Base-by-base conservation (phyloP, 1,140 invertebrate species). In the Teleopsis dalmanni region DNA sequence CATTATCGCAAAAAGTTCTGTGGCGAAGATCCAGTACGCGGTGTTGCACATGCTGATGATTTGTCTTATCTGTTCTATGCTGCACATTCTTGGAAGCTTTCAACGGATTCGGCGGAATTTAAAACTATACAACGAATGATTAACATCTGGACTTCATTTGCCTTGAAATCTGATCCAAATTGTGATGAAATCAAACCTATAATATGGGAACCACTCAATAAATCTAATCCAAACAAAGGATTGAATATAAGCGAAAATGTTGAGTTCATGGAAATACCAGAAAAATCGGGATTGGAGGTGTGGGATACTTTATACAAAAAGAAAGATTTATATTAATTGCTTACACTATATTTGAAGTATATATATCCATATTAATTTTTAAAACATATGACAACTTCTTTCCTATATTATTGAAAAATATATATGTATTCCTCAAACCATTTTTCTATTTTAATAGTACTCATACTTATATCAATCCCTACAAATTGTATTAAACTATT, bases 21-120 rank as follows among this genome's bases (percentile, higher is more conserved):
- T 33, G 65, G 58, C 2, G 52, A 60, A 7, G 56, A 61, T 3
- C 50, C 61, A 2, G 51, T 57, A 19, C 14, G 29, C n/a, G 65
- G 65, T 0, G 75, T 76, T 6, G 73, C 72, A 51, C 82, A 84
- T 60, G 77, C 73, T 0, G 82, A 84, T 49, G 82, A 84, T 46
- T 23, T 83, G 0, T 75, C 77, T 35, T 83, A 83, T 60, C 54
- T 83, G 29, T 84, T 81, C 54, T 67, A 73, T 47, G 75, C 68
- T 23, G 47, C 51, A 19, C 51, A 73, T 25, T 69, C 71, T 18
- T 58, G 59, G 31, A 73, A 73, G 48, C 51, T 70, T 58, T 60
- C 72, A 21, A 51, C 57, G 14, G 50, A 51, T 18, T 55, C 64
- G 0, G 48, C 21, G 1, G 70, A 65, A 43, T 70, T 70, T 42